Evolutionary conservation across 2,797 vertebrate species (phyloP), one percentile per base, ranked within the genome.

Genomic region (Merluccius polli): DNA sequence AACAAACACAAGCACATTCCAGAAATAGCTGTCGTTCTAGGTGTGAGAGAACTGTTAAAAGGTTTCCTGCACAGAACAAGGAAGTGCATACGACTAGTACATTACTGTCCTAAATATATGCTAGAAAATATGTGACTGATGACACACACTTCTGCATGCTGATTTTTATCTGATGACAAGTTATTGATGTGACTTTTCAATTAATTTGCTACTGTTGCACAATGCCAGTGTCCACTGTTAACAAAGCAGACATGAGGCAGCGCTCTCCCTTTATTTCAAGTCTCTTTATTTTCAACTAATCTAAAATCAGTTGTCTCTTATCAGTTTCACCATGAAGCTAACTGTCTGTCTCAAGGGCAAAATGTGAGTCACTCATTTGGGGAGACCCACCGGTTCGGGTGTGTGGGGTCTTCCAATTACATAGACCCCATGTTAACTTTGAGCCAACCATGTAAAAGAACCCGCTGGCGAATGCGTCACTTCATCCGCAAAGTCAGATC

Each of bases 91-190:
- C n/a, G 3, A 21, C 52, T 0, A 59, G 52, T 1, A 10, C 21
- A 59, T 3, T 21, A 59, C 52, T 24, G 9, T 48, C 52, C 21
- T 59, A 59, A n/a, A n/a, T 3, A 48, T 21, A 48, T 21, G 18
- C 16, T 59, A n/a, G 52, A n/a, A n/a, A n/a, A n/a, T n/a, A n/a
- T n/a, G n/a, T n/a, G n/a, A n/a, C n/a, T n/a, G 38, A 41, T 15
- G 77, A 38, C 33, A 1, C 29, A 67, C 33, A 92, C 91, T 91
- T 92, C 89, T 90, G 85, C 87, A 91, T 35, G 33, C 33, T 21
- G 44, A 52, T 3, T 52, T 52, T 18, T 2, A 52, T 52, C 44
- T 52, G 44, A 59, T 7, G 21, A 59, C 6, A 9, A n/a, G n/a
- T n/a, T n/a, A n/a, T n/a, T n/a, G 52, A 24, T 59, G 52, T 5